These are phyloP conservation scores for Oligia latruncula DNA, from an alignment of 2,888 invertebrate species.

Conservation along the genomic window DNA sequence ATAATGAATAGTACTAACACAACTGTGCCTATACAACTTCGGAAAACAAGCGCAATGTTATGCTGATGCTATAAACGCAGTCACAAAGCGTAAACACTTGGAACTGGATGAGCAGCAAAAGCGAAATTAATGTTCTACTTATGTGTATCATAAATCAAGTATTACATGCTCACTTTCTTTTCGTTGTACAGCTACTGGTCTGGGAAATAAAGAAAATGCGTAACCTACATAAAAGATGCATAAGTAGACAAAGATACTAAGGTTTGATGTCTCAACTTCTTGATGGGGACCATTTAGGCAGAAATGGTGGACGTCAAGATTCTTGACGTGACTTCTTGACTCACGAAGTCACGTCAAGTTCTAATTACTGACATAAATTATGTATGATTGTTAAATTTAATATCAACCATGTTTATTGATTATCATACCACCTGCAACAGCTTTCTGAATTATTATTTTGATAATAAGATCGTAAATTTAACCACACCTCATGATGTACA, in stretches of 20 bases:
- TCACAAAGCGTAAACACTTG: conserved; percentile 43
- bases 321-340: too few species aligned
- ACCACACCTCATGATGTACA: not conserved
- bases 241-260: not conserved
- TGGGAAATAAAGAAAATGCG: conserved; percentile 29
- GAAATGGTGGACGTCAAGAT: too few species aligned
- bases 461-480: not conserved
- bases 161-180: conserved; percentile 65
- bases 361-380: not conserved
- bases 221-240: conserved; percentile 13
- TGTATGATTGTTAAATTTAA: not conserved
- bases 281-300: not conserved
- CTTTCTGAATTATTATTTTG: not conserved
- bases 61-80: conserved; percentile 30
- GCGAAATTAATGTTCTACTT: conserved; percentile 66
- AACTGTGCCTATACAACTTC: not conserved
- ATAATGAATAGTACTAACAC: too few species aligned
- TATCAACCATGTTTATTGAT: not conserved
- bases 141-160: conserved; percentile 63
- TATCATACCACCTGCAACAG: not conserved
- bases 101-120: conserved; percentile 60
- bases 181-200: conserved; percentile 28
- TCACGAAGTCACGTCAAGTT: not conserved
- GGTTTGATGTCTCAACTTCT: not conserved
- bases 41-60: not conserved